Evolutionary conservation across 1,140 invertebrate species (phyloP).

Genomic region (Copidosoma floridanum): DNA sequence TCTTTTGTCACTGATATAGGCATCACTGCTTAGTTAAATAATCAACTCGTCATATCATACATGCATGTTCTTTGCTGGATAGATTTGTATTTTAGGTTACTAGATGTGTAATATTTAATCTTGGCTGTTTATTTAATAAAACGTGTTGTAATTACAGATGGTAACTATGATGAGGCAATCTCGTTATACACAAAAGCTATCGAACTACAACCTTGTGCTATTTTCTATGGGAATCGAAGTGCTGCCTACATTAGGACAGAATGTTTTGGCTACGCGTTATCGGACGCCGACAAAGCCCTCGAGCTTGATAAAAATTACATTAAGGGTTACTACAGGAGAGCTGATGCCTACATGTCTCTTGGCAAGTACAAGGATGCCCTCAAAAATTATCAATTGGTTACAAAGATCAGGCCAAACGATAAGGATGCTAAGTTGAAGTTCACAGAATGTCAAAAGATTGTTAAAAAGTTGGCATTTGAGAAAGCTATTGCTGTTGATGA

Average conservation of each 20-base stretch:
- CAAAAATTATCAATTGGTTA: slow-evolving; percentile 94
- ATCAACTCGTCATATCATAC: too few relatives aligned
- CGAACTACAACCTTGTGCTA: slow-evolving; percentile 78
- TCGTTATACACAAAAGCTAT: slow-evolving; percentile 90
- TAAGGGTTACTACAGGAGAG: slow-evolving; percentile 93
- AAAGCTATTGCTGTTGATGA: slow-evolving; percentile 96
- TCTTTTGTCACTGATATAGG: too few relatives aligned
- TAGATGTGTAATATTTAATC: too few relatives aligned
- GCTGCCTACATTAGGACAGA: slow-evolving; percentile 91
- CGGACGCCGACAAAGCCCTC: slow-evolving; percentile 89
- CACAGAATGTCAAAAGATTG: slow-evolving; percentile 94
- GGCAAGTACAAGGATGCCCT: slow-evolving; percentile 96
- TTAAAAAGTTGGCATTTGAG: slow-evolving; percentile 92
- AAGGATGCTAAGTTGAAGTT: slow-evolving; percentile 93
- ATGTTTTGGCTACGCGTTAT: slow-evolving; percentile 89
- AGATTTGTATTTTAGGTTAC: too few relatives aligned
- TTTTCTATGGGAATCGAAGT: slow-evolving; percentile 92
- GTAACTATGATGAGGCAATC: slow-evolving; percentile 87
- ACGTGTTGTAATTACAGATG: slow-evolving; percentile 64
- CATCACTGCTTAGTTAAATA: too few relatives aligned
- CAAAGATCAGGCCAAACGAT: slow-evolving; percentile 87
- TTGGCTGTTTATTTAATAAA: background rate
- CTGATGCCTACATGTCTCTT: slow-evolving; percentile 94
- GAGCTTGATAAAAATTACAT: slow-evolving; percentile 86
- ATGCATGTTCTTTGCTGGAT: too few relatives aligned